A percentile compares a stretch with the other conserved stretches of the same genome.
phyloP scores from a whole-genome alignment of 2,888 invertebrate genomes.

The Erynnis tages region DNA sequence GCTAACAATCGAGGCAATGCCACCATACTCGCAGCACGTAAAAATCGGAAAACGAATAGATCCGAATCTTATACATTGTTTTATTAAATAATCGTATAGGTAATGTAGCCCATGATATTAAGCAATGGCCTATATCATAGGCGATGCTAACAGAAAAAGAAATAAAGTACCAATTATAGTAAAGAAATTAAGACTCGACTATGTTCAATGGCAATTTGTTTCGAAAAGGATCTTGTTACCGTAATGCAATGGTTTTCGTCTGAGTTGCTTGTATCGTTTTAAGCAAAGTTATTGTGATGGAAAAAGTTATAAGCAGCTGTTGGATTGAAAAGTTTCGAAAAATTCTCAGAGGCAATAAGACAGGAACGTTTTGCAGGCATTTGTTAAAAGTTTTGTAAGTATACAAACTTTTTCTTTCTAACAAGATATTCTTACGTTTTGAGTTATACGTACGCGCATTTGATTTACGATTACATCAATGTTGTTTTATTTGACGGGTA shows the following conservation, averaged over 20 bases:
- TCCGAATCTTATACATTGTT: no score
- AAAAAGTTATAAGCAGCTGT: constrained; percentile 67
- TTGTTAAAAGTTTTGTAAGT: constrained; percentile 51
- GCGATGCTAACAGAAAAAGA: no score
- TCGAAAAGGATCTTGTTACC: constrained; percentile 9
- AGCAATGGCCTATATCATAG: no score
- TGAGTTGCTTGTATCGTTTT: constrained; percentile 62
- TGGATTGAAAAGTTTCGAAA: constrained; percentile 64
- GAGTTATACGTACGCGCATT: not conserved
- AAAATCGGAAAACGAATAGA: no score
- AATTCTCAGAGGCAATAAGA: constrained; percentile 53
- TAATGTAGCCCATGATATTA: no score
- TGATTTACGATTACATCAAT: constrained; percentile 9
- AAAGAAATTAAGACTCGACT: no score
- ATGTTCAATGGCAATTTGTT: not conserved
- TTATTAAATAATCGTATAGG: no score
- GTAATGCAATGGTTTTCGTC: constrained; percentile 46
- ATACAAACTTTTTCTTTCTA: constrained; percentile 42
- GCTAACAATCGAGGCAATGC: no score
- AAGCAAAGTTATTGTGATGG: constrained; percentile 65
- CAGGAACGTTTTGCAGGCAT: constrained; percentile 56
- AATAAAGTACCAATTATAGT: no score
- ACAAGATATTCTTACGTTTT: constrained; percentile 21
- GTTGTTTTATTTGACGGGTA: constrained; percentile 5
- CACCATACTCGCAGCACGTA: no score